Base-by-base conservation (phyloP, 23 tunicate species). In the Trididemnum nubilum region DNA sequence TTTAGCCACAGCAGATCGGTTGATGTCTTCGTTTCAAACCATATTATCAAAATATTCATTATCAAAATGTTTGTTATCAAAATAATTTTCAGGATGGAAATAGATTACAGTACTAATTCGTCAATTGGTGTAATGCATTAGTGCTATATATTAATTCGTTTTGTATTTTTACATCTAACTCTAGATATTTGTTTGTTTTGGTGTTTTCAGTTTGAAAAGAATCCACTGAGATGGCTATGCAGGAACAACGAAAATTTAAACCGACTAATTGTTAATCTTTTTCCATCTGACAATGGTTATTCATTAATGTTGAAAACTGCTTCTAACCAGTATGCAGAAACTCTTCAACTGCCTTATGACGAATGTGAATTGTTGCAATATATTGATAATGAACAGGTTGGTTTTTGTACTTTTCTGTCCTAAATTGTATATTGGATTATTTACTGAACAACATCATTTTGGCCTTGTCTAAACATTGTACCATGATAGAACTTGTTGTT, bases 361-460 rank as follows among this genome's bases (percentile, higher is more conserved):
- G 93, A 93, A 67, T 70, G 73, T 52, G 98, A 93, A 35, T 28
- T 93, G 1, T 52, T 93, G 23, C 86, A 93, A 2, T 84, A 80
- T 67, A 88, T 93, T 54, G 98, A 93, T 74, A 84, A 93, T 78
- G 89, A 84, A 80, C 82, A 93, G 86, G 85, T 88, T n/a, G 23
- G 4, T n/a, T 73, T 21, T 37, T 5, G 39, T 38, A n/a, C 54
- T 69, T 69, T 33, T 32, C 5, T 12, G 32, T 33, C 15, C 39
- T 63, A 22, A 63, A 24, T 19, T 15, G 26, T 63, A 22, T 63
- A 5, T 19, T 63, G 12, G 12, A 49, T 49, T 49, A 9, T 49
- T 18, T 49, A 18, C 18, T 49, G 57, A 9, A 49, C 18, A 9
- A 9, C 12, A 49, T 9, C 12, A 12, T 49, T 49, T n/a, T n/a